Evolutionary conservation across 2,888 invertebrate species (phyloP).

Genomic region (Chrysina gloriosa): DNA sequence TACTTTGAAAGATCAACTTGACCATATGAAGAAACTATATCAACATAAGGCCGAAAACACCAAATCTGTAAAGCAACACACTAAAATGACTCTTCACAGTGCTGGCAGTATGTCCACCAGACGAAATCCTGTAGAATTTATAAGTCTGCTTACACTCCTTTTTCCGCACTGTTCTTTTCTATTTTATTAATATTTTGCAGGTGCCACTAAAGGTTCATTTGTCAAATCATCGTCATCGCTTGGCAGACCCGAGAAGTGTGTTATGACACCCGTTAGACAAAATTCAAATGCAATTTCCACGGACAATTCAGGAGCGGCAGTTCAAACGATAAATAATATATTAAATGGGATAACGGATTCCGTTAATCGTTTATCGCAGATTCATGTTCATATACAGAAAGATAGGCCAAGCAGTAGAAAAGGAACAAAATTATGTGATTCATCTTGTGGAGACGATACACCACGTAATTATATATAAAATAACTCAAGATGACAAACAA

Average conservation of each 20-base stretch:
- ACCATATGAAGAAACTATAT: conserved; percentile 64
- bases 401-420: conserved; percentile 24
- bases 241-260: conserved; percentile 1
- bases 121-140: conserved; percentile 21
- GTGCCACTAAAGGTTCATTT: conserved; percentile 10
- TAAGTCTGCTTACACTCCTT: conserved; percentile 1
- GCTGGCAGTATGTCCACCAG: conserved; percentile 2
- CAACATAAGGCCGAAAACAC: conserved; percentile 42
- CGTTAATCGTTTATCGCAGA: conserved; percentile 58
- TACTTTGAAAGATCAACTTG: conserved; percentile 62
- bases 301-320: conserved; percentile 59
- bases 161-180: no score
- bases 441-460: conserved; percentile 39
- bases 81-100: conserved; percentile 1
- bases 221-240: conserved; percentile 18
- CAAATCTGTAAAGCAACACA: conserved; percentile 15
- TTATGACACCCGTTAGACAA: conserved; percentile 49
- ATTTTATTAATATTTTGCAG: conserved; percentile 5
- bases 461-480: conserved; percentile 29
- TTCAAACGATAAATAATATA: conserved; percentile 61
- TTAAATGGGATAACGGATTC: conserved; percentile 61
- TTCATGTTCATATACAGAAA: conserved; percentile 36
- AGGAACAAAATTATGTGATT: conserved; percentile 29
- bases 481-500: no score
- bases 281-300: conserved; percentile 58